Percentiles rank a stretch among this genome's conserved stretches.
These are phyloP conservation scores for Botrylloides violaceus DNA, from an alignment of 23 tunicate genomes.

Conservation along the genomic window DNA sequence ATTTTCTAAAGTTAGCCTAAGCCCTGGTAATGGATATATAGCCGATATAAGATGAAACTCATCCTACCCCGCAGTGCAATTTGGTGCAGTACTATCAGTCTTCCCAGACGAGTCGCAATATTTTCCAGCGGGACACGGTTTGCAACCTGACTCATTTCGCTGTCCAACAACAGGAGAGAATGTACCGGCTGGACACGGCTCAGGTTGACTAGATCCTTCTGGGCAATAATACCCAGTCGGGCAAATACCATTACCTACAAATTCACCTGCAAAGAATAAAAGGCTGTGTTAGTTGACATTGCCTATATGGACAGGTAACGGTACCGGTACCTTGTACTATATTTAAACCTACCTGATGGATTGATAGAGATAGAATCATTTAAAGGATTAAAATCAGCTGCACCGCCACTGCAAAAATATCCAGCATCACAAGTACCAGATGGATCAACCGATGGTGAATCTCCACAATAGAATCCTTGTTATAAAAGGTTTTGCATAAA, in stretches of 20 bases:
- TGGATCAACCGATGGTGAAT: constrained; percentile 14
- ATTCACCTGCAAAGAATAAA: not conserved
- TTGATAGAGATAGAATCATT: constrained; percentile 9
- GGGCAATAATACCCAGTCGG: constrained; percentile 81
- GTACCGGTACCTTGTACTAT: no score
- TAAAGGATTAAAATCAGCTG: constrained; percentile 40
- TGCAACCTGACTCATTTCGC: constrained; percentile 34
- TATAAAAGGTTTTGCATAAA: not conserved
- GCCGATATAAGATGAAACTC: no score
- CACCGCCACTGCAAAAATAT: constrained; percentile 72
- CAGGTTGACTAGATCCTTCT: constrained; percentile 28
- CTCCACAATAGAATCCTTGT: constrained; percentile 36
- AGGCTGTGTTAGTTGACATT: not conserved
- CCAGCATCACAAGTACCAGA: constrained; percentile 72
- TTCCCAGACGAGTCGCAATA: constrained; percentile 60
- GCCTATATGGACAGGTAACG: no score
- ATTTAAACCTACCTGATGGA: constrained; percentile 12
- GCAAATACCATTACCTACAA: constrained; percentile 65
- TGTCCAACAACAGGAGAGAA: constrained; percentile 29
- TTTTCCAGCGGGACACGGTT: constrained; percentile 82
- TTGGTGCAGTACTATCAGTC: constrained; percentile 50
- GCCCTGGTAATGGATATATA: no score
- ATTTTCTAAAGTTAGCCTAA: no score
- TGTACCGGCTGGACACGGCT: constrained; percentile 66
- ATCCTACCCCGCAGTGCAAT: constrained; percentile 62